Percentiles rank a stretch among this genome's conserved stretches.
phyloP scores from a whole-genome alignment of 2,797 vertebrate species.

The Megalops cyprinoides region DNA sequence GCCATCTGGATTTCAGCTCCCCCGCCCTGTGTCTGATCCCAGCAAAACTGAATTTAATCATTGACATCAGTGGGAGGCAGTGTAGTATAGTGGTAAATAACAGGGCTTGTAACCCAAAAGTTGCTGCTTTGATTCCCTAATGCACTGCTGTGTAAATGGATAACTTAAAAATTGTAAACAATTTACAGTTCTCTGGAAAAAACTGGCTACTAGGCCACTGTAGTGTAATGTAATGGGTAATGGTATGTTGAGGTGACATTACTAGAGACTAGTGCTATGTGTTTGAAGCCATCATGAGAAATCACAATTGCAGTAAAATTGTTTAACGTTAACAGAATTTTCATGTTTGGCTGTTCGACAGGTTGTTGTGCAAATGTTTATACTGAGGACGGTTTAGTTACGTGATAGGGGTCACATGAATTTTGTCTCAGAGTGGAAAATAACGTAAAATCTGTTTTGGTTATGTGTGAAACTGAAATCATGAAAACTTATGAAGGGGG shows the following conservation, averaged over 20 bases:
- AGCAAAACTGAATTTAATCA: background rate
- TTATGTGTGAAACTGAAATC: background rate
- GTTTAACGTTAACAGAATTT: background rate
- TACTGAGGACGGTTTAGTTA: background rate
- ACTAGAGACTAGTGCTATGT: too few species aligned
- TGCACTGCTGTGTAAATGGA: too few species aligned
- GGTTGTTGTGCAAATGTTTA: background rate
- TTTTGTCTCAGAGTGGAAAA: background rate
- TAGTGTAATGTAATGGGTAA: background rate
- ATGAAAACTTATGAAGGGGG: background rate
- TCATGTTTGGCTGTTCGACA: background rate
- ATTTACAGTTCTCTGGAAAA: background rate
- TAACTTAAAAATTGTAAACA: too few species aligned
- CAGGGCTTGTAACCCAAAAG: too few species aligned
- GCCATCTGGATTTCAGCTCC: background rate
- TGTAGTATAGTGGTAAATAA: too few species aligned
- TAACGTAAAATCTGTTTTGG: background rate
- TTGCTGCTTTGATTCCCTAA: too few species aligned
- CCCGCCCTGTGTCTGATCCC: background rate
- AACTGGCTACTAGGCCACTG: background rate
- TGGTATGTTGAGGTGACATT: too few species aligned
- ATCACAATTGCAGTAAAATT: background rate
- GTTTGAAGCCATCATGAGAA: too few species aligned
- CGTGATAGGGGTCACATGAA: background rate
- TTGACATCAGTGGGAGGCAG: too few species aligned